Evolutionary conservation across 2,888 invertebrate genomes (phyloP).

Genomic region (Seira ritae): DNA sequence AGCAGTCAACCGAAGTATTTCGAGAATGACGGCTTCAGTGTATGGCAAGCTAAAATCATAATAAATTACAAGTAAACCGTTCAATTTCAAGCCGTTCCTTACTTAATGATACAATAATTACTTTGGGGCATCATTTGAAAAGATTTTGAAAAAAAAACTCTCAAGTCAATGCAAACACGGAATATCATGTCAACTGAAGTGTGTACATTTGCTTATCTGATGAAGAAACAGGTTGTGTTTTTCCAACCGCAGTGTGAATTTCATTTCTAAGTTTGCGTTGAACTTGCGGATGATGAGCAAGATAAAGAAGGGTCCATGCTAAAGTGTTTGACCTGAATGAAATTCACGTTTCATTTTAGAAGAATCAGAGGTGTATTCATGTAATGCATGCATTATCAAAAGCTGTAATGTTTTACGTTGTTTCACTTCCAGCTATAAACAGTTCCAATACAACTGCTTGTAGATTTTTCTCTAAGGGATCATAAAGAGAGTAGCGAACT

Average conservation of each 20-base stretch:
- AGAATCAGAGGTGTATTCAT: not conserved
- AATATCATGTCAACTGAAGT: too few relatives aligned
- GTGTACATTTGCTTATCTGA: constrained; percentile 55
- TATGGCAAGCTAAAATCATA: constrained; percentile 22
- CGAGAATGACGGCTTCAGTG: constrained; percentile 45
- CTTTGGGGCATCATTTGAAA: too few relatives aligned
- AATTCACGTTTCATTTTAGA: too few relatives aligned
- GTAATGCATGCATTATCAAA: not conserved
- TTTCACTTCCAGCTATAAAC: constrained; percentile 63
- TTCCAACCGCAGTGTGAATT: constrained; percentile 53
- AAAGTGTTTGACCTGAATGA: constrained; percentile 37
- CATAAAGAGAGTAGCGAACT: too few relatives aligned
- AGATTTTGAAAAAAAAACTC: too few relatives aligned
- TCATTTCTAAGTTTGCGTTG: constrained; percentile 58
- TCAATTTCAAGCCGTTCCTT: too few relatives aligned
- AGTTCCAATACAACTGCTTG: constrained; percentile 51
- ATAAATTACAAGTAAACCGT: too few relatives aligned
- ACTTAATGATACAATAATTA: too few relatives aligned
- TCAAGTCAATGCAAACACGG: too few relatives aligned
- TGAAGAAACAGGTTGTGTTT: constrained; percentile 38
- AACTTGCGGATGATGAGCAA: constrained; percentile 44
- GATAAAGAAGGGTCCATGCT: constrained; percentile 49
- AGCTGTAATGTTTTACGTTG: constrained; percentile 26
- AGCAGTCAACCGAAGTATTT: constrained; percentile 58
- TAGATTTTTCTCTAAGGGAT: constrained; percentile 50